Evolutionary conservation across 2,113 vertebrate genomes (phyloP).

Genomic region (Formicarius rufipectus): DNA sequence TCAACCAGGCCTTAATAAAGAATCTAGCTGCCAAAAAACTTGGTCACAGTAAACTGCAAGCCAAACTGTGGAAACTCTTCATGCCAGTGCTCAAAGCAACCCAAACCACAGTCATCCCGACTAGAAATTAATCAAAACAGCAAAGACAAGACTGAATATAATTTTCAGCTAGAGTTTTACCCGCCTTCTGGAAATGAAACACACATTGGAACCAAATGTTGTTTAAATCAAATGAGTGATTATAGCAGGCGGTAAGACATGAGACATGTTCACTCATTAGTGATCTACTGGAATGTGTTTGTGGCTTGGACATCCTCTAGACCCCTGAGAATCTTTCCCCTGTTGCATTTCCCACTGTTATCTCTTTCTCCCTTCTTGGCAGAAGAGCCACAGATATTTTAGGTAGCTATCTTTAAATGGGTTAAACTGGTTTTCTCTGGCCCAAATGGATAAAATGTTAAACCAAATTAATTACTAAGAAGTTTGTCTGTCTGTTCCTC

Average conservation of each 20-base stretch:
- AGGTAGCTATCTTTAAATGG: not conserved
- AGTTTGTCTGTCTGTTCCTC: not conserved
- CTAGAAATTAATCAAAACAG: slow-evolving; percentile 62
- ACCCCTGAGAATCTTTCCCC: slow-evolving; percentile 31
- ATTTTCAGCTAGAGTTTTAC: slow-evolving; percentile 41
- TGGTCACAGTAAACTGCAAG: not conserved
- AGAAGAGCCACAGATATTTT: not conserved
- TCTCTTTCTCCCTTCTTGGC: not conserved
- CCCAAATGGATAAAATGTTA: not conserved
- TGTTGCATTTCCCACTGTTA: not conserved
- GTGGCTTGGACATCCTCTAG: slow-evolving; percentile 62
- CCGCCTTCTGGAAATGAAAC: slow-evolving; percentile 35
- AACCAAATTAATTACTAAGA: not conserved
- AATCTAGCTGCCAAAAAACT: not conserved
- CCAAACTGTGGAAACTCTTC: slow-evolving; percentile 42
- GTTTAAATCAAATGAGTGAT: slow-evolving; percentile 61
- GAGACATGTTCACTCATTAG: slow-evolving; percentile 64
- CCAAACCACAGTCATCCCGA: slow-evolving; percentile 65
- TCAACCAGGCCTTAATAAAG: not conserved
- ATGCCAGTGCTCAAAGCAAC: slow-evolving; percentile 39
- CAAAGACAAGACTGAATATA: slow-evolving; percentile 44
- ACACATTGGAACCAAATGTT: slow-evolving; percentile 62
- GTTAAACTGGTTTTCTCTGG: not conserved
- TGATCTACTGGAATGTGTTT: slow-evolving; percentile 60
- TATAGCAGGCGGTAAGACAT: slow-evolving; percentile 40